Evolutionary conservation across 2,888 invertebrate species (phyloP).

Genomic region (Dugesia japonica): DNA sequence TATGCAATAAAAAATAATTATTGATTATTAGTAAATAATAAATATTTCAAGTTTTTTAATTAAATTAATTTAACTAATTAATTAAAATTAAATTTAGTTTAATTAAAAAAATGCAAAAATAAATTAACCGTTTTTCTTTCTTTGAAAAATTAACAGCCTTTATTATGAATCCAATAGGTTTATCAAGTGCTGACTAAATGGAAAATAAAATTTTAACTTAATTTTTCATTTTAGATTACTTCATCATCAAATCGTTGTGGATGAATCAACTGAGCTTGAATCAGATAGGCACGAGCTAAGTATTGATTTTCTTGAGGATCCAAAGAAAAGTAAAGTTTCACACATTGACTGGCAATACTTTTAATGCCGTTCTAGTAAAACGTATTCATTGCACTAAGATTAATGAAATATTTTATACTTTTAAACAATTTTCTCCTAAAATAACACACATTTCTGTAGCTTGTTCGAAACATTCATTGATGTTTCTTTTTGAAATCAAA

Average conservation of each 20-base stretch:
- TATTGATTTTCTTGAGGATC: slow-evolving; percentile 9
- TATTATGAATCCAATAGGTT: neutral
- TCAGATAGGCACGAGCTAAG: neutral
- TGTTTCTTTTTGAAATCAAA: neutral
- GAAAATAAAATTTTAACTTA: neutral
- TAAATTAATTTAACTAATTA: too few relatives aligned
- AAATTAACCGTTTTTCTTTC: neutral
- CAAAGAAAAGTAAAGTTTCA: slow-evolving; percentile 2
- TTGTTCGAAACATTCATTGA: slow-evolving; percentile 1
- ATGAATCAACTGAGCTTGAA: neutral
- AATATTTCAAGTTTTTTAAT: too few relatives aligned
- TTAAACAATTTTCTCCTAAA: neutral
- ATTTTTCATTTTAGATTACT: neutral
- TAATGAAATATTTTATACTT: neutral
- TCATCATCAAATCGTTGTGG: neutral
- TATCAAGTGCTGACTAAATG: neutral
- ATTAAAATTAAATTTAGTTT: too few relatives aligned
- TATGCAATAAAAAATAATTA: too few relatives aligned
- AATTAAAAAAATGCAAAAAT: too few relatives aligned
- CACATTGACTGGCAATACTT: neutral
- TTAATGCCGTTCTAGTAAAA: neutral
- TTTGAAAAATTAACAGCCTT: neutral
- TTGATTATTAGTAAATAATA: too few relatives aligned
- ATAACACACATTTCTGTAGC: neutral
- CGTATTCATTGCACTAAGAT: neutral